Evolutionary conservation across 2,113 vertebrate species (phyloP), one percentile per base, ranked within the genome.

Genomic region (Tenebrosternarchus preto): DNA sequence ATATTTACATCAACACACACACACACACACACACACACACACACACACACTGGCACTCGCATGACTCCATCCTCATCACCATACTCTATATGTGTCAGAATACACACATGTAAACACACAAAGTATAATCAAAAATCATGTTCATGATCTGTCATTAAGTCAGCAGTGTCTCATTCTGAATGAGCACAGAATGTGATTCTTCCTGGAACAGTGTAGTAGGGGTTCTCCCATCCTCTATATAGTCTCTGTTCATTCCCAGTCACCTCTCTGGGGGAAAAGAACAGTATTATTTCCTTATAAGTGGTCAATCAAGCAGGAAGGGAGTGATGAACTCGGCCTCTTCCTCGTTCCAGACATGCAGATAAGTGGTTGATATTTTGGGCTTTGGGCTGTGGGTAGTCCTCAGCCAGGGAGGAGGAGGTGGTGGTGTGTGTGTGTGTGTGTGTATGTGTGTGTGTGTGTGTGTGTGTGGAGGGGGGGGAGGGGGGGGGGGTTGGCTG

Each of bases 251-350:
- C 68, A 82, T 70, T 76, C 69, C 60, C 39, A 36, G n/a, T 22
- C 55, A 36, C 79, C n/a, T 77, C 75, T 81, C 70, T 78, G 16
- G 78, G 79, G 83, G 77, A 78, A 67, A 64, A 71, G 46, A 84
- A 72, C 63, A 76, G 78, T 60, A 81, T 84, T 78, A 84, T 82
- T 82, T 84, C 75, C 76, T 66, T 79, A 71, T 78, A 79, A 81
- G 81, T 56, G 83, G 79, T 61, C 71, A 20, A 63, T 22, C 20
- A 68, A 79, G 73, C 80, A 82, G 57, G 31, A 78, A 57, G 66
- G 46, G 67, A 73, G 43, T 22, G 66, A 46, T 80, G 73, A 80
- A 73, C 82, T 72, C 43, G 22, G 53, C 60, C 20, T 36, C 82
- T 82, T n/a, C 64, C 71, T 82, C 0, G 43, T 79, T 63, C 75